Evolutionary conservation across 2,797 vertebrate species (phyloP), one percentile per base, ranked within the genome.

Genomic region (Lagothrix lagotricha): DNA sequence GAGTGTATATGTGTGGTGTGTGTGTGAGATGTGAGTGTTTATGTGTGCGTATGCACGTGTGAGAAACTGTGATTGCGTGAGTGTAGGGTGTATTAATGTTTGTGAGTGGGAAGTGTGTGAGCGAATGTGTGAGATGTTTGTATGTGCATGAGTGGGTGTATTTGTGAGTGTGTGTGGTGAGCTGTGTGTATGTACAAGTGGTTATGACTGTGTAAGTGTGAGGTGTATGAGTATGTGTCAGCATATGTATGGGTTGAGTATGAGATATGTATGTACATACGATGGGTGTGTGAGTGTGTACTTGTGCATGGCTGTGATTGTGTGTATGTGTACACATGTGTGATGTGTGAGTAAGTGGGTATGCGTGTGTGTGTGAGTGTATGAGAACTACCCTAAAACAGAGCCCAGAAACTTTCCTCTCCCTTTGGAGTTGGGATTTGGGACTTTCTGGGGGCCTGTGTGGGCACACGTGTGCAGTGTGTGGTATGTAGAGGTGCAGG

Each of bases 381-480:
- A 20, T 67, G 46, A 90, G n/a, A 61, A 36, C 44, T 39, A 44
- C 76, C 20, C 88, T 75, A 28, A 58, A 83, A 70, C 22, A 36
- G n/a, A 79, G 12, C 67, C 48, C 80, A 57, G 41, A 76, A 88
- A 24, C 44, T 39, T 54, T n/a, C 72, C 2, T 84, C 14, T 90
- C 7, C 36, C n/a, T 88, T 81, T 54, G 61, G 44, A 76, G 30
- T 48, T n/a, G 33, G 22, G 44, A 36, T 73, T 0, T 52, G 75
- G 90, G 64, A n/a, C 15, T 19, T 48, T 19, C 54, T 36, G 11
- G 85, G 58, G 12, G 39, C 5, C 14, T 0, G 0, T 28, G 61
- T 30, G 52, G 19, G 4, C 8, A 50, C 30, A 22, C 0, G 4
- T 6, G 10, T 28, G 26, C 14, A 24, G 86, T 1, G 0, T 7